Conservation (phyloP, 2,797 vertebrate species). For the Sebastes cheni region DNA sequence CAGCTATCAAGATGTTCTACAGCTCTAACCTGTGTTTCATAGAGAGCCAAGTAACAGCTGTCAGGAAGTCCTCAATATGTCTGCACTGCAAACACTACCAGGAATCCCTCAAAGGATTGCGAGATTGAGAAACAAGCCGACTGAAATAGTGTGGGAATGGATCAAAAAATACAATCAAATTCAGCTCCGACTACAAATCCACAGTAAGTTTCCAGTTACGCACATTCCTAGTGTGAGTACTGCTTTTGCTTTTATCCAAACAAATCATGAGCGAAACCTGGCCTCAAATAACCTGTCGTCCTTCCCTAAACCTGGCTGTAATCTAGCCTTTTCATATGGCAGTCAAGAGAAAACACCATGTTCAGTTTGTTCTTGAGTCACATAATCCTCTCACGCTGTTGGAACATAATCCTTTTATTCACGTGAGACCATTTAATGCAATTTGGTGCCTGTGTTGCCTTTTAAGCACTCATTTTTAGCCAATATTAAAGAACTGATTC, state of each 20-base stretch:
- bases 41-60: neutral
- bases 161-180: neutral
- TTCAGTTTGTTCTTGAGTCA: constrained; percentile 16
- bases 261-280: neutral
- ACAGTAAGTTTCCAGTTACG: neutral
- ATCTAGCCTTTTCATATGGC: neutral
- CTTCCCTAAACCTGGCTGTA: neutral
- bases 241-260: neutral
- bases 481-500: neutral
- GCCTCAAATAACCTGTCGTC: constrained; percentile 3
- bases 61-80: neutral
- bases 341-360: neutral
- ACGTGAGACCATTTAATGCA: neutral
- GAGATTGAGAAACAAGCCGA: neutral
- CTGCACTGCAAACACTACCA: neutral
- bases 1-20: neutral
- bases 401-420: constrained; percentile 14
- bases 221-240: neutral
- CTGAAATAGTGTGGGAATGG: neutral
- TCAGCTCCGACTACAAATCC: neutral
- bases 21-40: neutral
- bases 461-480: neutral
- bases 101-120: neutral
- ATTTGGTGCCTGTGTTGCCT: neutral
- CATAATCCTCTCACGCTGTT: constrained; percentile 2